Percentiles rank a stretch among this genome's conserved stretches.
These are phyloP conservation scores for Mantis religiosa DNA, from an alignment of 2,888 invertebrate species.

Conservation along the genomic window DNA sequence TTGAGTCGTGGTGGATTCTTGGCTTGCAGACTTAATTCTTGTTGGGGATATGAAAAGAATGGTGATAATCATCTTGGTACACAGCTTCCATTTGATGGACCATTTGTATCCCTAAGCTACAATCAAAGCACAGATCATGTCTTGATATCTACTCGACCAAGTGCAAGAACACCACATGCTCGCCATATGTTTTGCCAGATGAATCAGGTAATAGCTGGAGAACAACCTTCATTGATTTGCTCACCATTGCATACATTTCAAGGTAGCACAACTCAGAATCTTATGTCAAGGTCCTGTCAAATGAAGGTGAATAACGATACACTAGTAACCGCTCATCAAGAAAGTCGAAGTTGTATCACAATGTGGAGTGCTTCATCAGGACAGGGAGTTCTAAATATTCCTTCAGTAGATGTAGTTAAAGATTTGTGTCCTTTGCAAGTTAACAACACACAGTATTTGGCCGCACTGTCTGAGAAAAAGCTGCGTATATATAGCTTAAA, in stretches of 20 bases:
- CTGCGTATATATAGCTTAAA: slow-evolving; percentile 48
- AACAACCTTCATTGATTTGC: slow-evolving; percentile 49
- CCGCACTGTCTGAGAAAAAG: slow-evolving; percentile 62
- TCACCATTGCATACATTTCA: slow-evolving; percentile 58
- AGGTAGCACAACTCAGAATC: slow-evolving; percentile 63
- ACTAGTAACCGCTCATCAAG: slow-evolving; percentile 70
- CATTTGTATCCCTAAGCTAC: slow-evolving; percentile 70
- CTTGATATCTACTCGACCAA: slow-evolving; percentile 68
- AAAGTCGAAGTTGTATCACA: slow-evolving; percentile 60
- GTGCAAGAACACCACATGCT: slow-evolving; percentile 50
- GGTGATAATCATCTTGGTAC: slow-evolving; percentile 41
- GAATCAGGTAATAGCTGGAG: slow-evolving; percentile 32
- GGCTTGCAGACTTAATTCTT: slow-evolving; percentile 66
- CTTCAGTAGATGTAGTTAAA: slow-evolving; percentile 61
- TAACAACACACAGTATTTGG: slow-evolving; percentile 53
- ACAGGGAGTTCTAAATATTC: slow-evolving; percentile 52
- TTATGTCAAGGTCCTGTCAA: slow-evolving; percentile 63
- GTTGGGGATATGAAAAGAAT: slow-evolving; percentile 59
- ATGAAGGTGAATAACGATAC: slow-evolving; percentile 52
- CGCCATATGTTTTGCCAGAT: slow-evolving; percentile 38
- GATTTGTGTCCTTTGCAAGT: slow-evolving; percentile 61
- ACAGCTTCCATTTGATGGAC: slow-evolving; percentile 62
- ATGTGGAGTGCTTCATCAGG: slow-evolving; percentile 60
- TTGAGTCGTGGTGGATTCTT: slow-evolving; percentile 59
- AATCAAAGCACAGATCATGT: slow-evolving; percentile 61